Conservation (phyloP, 2,888 invertebrate species). For the Vannuccia rotundouncinata region DNA sequence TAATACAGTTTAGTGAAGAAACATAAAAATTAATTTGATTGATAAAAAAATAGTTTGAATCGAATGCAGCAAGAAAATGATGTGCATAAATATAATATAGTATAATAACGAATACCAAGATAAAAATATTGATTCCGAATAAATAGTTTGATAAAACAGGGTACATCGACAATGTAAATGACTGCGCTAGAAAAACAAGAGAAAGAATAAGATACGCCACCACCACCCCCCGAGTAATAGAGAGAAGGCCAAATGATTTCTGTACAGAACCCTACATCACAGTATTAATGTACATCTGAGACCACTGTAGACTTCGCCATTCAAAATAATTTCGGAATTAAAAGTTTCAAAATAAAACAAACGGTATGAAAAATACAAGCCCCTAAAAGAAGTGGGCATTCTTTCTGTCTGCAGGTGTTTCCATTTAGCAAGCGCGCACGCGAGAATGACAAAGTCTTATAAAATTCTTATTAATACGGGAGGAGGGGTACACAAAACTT, state of each 20-base stretch:
- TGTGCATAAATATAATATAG: neutral
- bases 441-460: neutral
- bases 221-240: too few relatives aligned
- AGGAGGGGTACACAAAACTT: neutral
- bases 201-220: neutral
- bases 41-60: constrained; percentile 5
- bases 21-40: neutral
- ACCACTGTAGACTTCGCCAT: too few relatives aligned
- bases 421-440: neutral
- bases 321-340: neutral
- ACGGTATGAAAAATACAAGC: neutral
- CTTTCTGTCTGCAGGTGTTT: neutral
- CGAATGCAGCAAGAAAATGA: constrained; percentile 2
- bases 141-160: neutral
- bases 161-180: neutral
- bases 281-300: too few relatives aligned
- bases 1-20: neutral
- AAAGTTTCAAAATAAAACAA: neutral
- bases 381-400: neutral
- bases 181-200: neutral
- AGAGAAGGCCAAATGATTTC: too few relatives aligned
- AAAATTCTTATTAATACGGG: neutral
- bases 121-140: neutral
- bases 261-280: too few relatives aligned
- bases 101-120: neutral